phyloP scores from a whole-genome alignment of 2,888 invertebrate species.

The Chrysolina haemoptera region DNA sequence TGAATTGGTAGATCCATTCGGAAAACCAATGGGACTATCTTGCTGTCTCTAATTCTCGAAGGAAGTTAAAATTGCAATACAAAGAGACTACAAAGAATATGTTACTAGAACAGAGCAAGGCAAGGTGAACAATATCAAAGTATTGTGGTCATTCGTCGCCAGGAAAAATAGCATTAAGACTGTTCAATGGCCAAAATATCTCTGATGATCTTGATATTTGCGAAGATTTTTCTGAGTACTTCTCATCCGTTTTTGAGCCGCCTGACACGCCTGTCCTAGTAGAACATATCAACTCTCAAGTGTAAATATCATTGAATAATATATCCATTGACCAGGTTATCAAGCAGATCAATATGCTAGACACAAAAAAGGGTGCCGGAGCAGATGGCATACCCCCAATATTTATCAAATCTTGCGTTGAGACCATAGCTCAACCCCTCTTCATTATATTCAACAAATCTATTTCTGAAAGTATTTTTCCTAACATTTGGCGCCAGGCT shows the following conservation, averaged over 20 bases:
- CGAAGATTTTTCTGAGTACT: conserved; percentile 16
- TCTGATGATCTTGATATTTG: conserved; percentile 20
- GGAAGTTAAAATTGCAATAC: conserved; percentile 21
- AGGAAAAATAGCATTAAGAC: conserved; percentile 16
- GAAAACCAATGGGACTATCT: too few species aligned
- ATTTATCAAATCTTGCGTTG: conserved; percentile 1
- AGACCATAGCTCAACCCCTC: conserved; percentile 9
- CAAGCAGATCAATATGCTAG: too few species aligned
- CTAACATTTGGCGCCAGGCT: conserved; percentile 17
- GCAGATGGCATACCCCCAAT: conserved; percentile 20
- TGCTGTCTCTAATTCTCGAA: too few species aligned
- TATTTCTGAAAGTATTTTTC: conserved; percentile 13
- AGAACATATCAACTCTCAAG: too few species aligned
- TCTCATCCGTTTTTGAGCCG: too few species aligned
- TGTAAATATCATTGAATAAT: too few species aligned
- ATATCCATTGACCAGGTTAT: too few species aligned
- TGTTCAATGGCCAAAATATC: conserved; percentile 9
- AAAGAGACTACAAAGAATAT: conserved; percentile 17
- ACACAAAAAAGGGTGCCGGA: conserved; percentile 23
- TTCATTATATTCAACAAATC: conserved; percentile 21
- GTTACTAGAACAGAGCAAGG: conserved; percentile 13
- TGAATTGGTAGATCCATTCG: too few species aligned
- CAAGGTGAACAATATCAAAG: background rate
- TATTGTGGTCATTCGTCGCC: conserved; percentile 23
- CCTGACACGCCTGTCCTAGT: conserved; percentile 3